A percentile compares a stretch with the other conserved stretches of the same genome.
Conservation (phyloP, 1,140 invertebrate genomes). For the Pomacea maculata region DNA sequence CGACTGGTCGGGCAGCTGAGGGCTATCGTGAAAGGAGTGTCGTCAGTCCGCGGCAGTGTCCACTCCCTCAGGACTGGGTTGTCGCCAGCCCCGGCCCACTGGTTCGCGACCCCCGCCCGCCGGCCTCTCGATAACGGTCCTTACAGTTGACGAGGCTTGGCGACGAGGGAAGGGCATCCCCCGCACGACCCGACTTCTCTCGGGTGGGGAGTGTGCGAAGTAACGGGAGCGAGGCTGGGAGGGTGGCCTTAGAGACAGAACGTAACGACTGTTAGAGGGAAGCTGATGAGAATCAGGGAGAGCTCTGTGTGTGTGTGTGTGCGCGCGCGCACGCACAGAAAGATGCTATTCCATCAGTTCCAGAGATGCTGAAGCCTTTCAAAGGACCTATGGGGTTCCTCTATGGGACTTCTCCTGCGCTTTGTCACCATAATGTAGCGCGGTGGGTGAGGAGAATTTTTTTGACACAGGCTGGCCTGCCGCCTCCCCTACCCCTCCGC, state of each 20-base stretch:
- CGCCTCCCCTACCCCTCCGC: background rate
- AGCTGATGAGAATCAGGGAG: background rate
- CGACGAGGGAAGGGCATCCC: background rate
- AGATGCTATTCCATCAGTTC: background rate
- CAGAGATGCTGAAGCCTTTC: conserved; percentile 1
- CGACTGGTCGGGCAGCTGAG: too few species aligned
- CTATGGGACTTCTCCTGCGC: background rate
- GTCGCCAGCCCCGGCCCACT: too few species aligned
- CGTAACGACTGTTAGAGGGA: background rate
- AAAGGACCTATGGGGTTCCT: background rate
- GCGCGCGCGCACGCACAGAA: background rate
- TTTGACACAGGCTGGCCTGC: background rate
- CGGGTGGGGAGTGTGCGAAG: too few species aligned
- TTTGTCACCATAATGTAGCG: background rate
- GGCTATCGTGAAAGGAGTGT: too few species aligned
- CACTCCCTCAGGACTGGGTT: too few species aligned
- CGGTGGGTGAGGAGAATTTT: background rate
- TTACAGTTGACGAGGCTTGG: background rate
- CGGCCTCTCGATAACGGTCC: background rate
- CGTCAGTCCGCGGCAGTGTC: too few species aligned
- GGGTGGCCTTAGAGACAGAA: background rate
- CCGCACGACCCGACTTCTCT: background rate
- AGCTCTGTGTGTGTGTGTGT: conserved; percentile 5
- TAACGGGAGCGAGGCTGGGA: too few species aligned
- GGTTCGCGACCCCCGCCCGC: background rate